phyloP scores from a whole-genome alignment of 23 tunicate species.

The Botrylloides violaceus region DNA sequence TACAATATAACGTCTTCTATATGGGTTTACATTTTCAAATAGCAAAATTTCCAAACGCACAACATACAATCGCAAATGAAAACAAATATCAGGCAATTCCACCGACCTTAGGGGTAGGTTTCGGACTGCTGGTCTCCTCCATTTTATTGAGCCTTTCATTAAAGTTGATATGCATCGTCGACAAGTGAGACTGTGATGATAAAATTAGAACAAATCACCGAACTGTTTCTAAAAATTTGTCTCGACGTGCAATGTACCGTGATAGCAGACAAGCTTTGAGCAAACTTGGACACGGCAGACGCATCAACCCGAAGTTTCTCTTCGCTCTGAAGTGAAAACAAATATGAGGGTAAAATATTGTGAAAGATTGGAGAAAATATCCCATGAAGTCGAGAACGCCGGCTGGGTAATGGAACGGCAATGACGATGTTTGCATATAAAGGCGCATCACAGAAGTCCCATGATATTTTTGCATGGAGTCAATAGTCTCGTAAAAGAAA shows the following conservation, averaged over 20 bases:
- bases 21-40: too few relatives aligned
- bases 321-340: constrained; percentile 5
- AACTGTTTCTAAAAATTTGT: background rate
- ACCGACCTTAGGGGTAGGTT: too few relatives aligned
- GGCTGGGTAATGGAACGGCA: too few relatives aligned
- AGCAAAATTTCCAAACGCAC: too few relatives aligned
- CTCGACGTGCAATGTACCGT: background rate
- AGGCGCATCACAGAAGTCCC: too few relatives aligned
- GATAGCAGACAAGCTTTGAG: constrained; percentile 7
- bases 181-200: background rate
- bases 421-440: too few relatives aligned
- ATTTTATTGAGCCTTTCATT: constrained; percentile 7
- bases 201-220: background rate
- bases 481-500: too few relatives aligned
- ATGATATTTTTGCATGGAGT: too few relatives aligned
- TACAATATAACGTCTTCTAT: too few relatives aligned
- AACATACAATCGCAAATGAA: too few relatives aligned
- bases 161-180: background rate
- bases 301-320: background rate
- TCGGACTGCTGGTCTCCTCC: background rate
- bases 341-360: background rate
- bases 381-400: background rate
- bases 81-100: too few relatives aligned
- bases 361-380: too few relatives aligned
- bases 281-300: background rate